Evolutionary conservation across 2,113 vertebrate genomes (phyloP).

Genomic region (Myotis yumanensis): DNA sequence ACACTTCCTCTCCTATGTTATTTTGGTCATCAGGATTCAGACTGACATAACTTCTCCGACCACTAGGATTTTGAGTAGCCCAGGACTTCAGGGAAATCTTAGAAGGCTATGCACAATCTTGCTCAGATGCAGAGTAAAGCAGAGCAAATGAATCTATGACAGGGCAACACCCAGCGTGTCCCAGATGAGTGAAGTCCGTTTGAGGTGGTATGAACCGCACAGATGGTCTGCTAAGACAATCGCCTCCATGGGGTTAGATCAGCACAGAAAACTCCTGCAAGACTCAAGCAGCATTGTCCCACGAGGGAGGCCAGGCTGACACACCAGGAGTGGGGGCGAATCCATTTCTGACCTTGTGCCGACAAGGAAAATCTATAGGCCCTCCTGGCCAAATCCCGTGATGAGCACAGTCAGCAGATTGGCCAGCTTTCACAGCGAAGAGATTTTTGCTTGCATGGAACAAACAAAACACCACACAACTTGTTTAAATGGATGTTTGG

Average conservation of each 20-base stretch:
- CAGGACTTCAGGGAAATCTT: fast-evolving
- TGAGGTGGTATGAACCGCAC: fast-evolving
- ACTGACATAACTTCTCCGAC: background rate
- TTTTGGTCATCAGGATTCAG: background rate
- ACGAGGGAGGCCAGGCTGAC: background rate
- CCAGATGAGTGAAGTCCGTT: background rate
- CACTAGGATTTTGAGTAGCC: background rate
- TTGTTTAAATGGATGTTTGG: background rate
- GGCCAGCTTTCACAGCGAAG: background rate
- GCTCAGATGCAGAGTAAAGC: background rate
- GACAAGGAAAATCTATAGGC: background rate
- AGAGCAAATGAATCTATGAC: background rate
- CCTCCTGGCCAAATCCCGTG: fast-evolving
- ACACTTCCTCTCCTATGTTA: fast-evolving
- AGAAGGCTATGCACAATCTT: background rate
- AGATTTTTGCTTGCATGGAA: background rate
- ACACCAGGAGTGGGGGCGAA: background rate
- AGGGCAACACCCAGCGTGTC: fast-evolving
- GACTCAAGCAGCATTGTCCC: background rate
- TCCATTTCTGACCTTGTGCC: background rate
- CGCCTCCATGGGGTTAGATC: fast-evolving
- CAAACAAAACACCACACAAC: too few species aligned
- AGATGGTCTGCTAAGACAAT: background rate
- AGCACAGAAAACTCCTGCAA: background rate
- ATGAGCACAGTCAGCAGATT: background rate